Base-by-base conservation (phyloP, 1,140 invertebrate species). In the Lordiphosa mommai region DNA sequence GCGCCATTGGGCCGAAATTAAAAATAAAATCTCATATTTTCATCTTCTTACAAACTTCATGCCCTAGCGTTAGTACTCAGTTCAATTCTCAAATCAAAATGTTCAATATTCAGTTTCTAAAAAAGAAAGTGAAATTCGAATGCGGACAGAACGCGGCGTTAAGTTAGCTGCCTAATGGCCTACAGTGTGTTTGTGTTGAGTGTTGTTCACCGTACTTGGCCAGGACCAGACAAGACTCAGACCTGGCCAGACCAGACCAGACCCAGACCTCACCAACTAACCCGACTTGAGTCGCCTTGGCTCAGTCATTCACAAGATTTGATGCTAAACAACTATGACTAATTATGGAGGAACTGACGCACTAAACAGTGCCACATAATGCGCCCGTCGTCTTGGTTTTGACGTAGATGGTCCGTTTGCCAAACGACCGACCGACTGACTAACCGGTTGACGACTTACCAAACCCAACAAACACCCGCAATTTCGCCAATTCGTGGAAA, bases 301-400 rank as follows among this genome's bases (percentile, higher is more conserved):
- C 49, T 53, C 66, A 40, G 68, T 77, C 79, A 84, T 84, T 82
- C 77, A 84, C 77, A 84, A 77, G 49, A 72, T 72, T 67, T 84
- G 72, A 84, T 77, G 77, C 77, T 84, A 84, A 84, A 77, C 77
- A 84, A 77, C 84, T 84, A 84, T 84, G 77, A 84, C 77, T 84
- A 84, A 84, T 84, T 84, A 84, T 84, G 77, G 77, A 84, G 77
- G 77, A 84, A 84, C 77, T 82, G 76, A 72, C 50, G 50, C 72
- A 84, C 71, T 84, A 84, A 84, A 84, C 77, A 84, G 79, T 41
- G 72, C 72, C 77, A 72, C 77, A 84, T 84, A 84, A 84, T 84
- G 77, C 77, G 53, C 66, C 61, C 72, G 64, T 65, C 77, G 77
- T 84, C 77, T 84, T 60, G 72, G 60, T 84, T 84, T 77, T 57